Evolutionary conservation across 1,140 invertebrate species (phyloP).

Genomic region (Plectrocnemia conspersa): DNA sequence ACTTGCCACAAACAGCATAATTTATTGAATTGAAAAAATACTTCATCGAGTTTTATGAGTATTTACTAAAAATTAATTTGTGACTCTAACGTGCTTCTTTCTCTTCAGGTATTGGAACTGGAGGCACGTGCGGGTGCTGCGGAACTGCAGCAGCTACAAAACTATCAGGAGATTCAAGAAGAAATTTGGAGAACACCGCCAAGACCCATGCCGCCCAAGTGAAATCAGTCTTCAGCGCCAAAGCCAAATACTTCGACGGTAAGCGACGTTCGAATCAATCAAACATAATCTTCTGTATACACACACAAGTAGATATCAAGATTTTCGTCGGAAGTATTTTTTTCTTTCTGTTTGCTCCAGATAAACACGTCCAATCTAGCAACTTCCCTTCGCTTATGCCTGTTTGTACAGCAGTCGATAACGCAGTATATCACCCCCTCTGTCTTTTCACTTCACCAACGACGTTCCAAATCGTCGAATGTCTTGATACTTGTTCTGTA

Average conservation of each 20-base stretch:
- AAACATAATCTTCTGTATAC: background rate
- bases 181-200: conserved; percentile 42
- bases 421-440: background rate
- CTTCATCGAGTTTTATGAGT: too few species aligned
- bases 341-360: background rate
- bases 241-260: conserved; percentile 49
- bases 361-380: background rate
- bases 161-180: conserved; percentile 39
- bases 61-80: too few species aligned
- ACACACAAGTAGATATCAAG: background rate
- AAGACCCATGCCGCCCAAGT: conserved; percentile 44
- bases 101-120: conserved; percentile 42
- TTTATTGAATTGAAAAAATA: too few species aligned
- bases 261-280: conserved; percentile 28
- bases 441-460: background rate
- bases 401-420: conserved; percentile 3
- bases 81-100: conserved; percentile 4
- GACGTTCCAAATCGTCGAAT: background rate
- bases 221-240: conserved; percentile 41
- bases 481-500: conserved; percentile 8
- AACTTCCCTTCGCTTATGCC: background rate
- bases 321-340: background rate
- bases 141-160: conserved; percentile 37
- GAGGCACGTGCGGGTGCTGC: conserved; percentile 44
- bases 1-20: too few species aligned